Evolutionary conservation across 2,113 vertebrate genomes (phyloP).

Genomic region (Nycticorax nycticorax): DNA sequence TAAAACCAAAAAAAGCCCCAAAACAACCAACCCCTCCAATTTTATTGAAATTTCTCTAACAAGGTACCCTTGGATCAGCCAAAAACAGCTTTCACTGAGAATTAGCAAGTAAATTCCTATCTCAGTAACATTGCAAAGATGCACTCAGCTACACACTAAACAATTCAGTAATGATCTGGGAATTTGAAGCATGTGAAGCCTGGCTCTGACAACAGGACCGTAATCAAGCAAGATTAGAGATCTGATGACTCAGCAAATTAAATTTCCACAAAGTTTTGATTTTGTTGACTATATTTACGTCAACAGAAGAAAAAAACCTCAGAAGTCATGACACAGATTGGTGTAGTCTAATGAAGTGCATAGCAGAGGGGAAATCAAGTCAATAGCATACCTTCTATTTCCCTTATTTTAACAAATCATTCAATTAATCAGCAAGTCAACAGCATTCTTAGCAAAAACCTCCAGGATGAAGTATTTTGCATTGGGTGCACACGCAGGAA

Average conservation of each 20-base stretch:
- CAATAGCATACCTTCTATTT: not conserved
- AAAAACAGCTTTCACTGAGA: not conserved
- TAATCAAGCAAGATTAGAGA: not conserved
- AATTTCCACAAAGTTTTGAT: not conserved
- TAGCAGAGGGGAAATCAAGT: not conserved
- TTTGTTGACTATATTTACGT: not conserved
- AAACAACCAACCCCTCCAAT: not conserved
- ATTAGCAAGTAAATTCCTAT: not conserved
- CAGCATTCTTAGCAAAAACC: not conserved
- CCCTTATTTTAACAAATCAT: not conserved
- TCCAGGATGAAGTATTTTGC: not conserved
- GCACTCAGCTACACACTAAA: not conserved
- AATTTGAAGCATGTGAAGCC: not conserved
- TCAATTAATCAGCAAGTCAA: not conserved
- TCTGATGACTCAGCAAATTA: conserved; percentile 6
- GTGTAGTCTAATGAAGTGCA: not conserved
- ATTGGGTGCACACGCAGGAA: fast-evolving
- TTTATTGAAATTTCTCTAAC: not conserved
- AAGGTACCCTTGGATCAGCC: not conserved
- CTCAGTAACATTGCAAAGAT: not conserved
- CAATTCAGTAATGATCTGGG: not conserved
- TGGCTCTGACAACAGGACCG: not conserved
- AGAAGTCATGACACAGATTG: not conserved
- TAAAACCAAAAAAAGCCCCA: not conserved
- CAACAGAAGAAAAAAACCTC: not conserved